These are phyloP conservation scores for Xylota sylvarum DNA, from an alignment of 2,888 invertebrate genomes.

Conservation along the genomic window DNA sequence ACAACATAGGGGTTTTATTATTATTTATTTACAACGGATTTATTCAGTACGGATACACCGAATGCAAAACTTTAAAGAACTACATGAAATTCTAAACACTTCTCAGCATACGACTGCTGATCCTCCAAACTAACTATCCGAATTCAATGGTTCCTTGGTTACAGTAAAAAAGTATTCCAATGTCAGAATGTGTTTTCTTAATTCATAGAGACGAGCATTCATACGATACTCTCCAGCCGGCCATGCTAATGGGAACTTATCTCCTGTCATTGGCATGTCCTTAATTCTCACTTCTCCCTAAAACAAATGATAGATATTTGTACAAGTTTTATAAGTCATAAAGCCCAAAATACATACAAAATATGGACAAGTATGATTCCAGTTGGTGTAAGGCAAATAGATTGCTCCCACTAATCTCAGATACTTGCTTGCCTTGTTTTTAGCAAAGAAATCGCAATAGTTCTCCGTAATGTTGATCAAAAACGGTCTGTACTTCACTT, in stretches of 20 bases:
- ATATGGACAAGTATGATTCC: conserved; percentile 52
- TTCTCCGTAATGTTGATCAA: conserved; percentile 31
- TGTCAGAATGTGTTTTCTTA: not conserved
- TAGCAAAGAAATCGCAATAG: conserved; percentile 36
- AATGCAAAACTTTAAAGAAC: too few species aligned
- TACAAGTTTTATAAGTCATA: too few species aligned
- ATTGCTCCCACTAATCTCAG: conserved; percentile 8
- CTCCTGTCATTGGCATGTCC: not conserved
- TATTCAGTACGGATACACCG: too few species aligned
- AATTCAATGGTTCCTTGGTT: not conserved
- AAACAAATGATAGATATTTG: not conserved
- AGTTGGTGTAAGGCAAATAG: conserved; percentile 37
- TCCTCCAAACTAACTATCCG: too few species aligned
- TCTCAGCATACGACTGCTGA: too few species aligned
- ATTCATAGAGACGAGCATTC: not conserved
- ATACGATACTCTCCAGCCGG: conserved; percentile 1
- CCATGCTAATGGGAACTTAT: not conserved
- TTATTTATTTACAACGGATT: too few species aligned
- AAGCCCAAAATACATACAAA: conserved; percentile 15
- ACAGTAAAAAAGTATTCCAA: not conserved
- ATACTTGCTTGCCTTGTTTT: conserved; percentile 15
- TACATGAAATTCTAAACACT: too few species aligned
- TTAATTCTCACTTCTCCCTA: not conserved
- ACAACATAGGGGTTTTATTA: too few species aligned
- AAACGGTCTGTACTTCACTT: conserved; percentile 16